Base-by-base conservation (phyloP, 2,797 vertebrate species). In the Danio tinwini region DNA sequence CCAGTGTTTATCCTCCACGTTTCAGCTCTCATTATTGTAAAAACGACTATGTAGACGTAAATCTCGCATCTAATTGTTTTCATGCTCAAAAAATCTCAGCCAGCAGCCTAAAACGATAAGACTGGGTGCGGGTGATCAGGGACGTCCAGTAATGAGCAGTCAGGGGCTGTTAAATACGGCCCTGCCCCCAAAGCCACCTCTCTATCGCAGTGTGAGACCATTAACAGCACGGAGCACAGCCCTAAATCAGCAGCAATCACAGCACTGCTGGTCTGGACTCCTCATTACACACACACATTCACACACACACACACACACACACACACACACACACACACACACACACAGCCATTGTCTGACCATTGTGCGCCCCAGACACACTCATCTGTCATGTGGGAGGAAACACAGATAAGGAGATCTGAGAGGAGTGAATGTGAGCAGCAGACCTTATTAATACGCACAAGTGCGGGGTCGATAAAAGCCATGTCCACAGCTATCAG, bases 181-280 rank as follows among this genome's bases (percentile, higher is more conserved):
- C 62, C 80, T 82, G 84, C 70, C 77, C 78, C 77, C 69, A 45
- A 73, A 67, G 81, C 76, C 84, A 81, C 76, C 79, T 85, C 83
- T 82, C 83, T 79, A 58, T 80, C 80, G 53, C 81, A 63, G 80
- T 76, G 74, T 80, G 82, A 74, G 82, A 70, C 84, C 81, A 85
- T 88, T 85, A 84, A 82, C 76, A 71, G 74, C 83, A 73, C 17
- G 40, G 63, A 79, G 76, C 67, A 56, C 64, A 53, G 79, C 82
- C 81, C 69, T 87, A 87, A 86, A 87, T 87, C 85, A 86, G 80
- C 65, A 78, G 49, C 67, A 84, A 86, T 85, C 86, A 85, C 29
- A 77, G 77, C 69, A 52, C 65, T 76, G 74, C 53, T 56, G 21
- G 70, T 81, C 85, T 65, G 80, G 68, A 80, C 62, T 79, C 72